These are phyloP conservation scores for Grammomys dolichurus DNA, from an alignment of 2,113 vertebrate species.

Conservation along the genomic window DNA sequence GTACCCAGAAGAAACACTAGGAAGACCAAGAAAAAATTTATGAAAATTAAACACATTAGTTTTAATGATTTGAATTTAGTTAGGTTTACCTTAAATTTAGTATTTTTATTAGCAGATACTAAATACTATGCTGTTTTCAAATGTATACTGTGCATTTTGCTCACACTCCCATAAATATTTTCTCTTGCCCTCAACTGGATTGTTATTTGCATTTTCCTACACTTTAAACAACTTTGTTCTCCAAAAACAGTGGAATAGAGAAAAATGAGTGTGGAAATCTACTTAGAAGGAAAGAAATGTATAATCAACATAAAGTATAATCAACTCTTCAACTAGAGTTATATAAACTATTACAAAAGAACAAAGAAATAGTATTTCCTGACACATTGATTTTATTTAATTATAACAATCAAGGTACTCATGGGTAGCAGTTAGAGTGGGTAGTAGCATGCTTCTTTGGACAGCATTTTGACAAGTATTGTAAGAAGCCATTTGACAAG, in stretches of 20 bases:
- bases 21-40: not conserved
- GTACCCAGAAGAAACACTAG: not conserved
- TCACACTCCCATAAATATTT: not conserved
- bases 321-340: not conserved
- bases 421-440: not conserved
- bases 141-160: not conserved
- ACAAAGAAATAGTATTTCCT: not conserved
- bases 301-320: conserved; percentile 37
- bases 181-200: not conserved
- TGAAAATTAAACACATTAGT: not conserved
- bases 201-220: not conserved
- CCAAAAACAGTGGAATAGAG: not conserved
- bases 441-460: not conserved
- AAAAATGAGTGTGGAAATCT: not conserved
- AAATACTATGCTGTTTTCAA: not conserved
- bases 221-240: not conserved
- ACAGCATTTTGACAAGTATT: conserved; percentile 43
- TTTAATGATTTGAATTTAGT: not conserved
- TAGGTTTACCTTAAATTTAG: not conserved
- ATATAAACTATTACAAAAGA: conserved; percentile 30
- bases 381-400: conserved; percentile 50
- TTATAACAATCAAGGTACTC: not conserved
- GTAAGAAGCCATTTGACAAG: conserved; percentile 35
- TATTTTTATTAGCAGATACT: not conserved
- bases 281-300: not conserved